Base-by-base conservation (phyloP, 1,140 invertebrate species). In the Cherax destructor region DNA sequence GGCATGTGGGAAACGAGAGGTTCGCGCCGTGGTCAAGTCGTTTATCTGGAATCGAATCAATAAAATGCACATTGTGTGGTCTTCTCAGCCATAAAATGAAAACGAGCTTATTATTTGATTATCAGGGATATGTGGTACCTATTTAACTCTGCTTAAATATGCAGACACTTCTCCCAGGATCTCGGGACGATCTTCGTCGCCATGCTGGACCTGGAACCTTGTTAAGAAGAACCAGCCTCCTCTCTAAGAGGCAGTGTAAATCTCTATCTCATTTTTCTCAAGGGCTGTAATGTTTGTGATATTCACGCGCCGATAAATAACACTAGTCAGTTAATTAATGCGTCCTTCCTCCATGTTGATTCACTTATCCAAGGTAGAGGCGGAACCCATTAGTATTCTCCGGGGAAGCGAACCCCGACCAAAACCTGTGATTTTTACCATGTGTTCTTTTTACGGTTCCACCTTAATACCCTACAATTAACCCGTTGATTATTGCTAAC, bases 401-500 rank as follows among this genome's bases (percentile, higher is more conserved):
- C 18, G 21, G 30, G 65, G 30, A 69, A 30, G 76, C 79, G 72
- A 85, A 79, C 88, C 74, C 88, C 49, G 52, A 30, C 52, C 30
- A 41, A 91, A 86, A 78, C 83, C 77, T 84, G 83, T 78, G 77
- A 85, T 91, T 91, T 91, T 85, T 90, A 52, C 88, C 74, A 79
- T 86, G 81, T 91, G 81, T 10, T 50, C 83, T 91, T 86, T 86
- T 91, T 86, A 91, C 83, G 76, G 88, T 84, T 91, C 41, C 76
- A 56, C 83, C 74, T 91, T 80, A 91, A 85, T 91, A 85, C 83
- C 83, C 88, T 78, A 85, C 83, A 91, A 85, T 91, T 91, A 91
- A 90, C 80, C 50, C 80, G 81, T 84, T 90, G 81, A 90, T 90
- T 90, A 90, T 90, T 74, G 52, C 80, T 78, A 83, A 90, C 49